phyloP scores from a whole-genome alignment of 1,140 invertebrate genomes.

The Diploscapter pachys region DNA sequence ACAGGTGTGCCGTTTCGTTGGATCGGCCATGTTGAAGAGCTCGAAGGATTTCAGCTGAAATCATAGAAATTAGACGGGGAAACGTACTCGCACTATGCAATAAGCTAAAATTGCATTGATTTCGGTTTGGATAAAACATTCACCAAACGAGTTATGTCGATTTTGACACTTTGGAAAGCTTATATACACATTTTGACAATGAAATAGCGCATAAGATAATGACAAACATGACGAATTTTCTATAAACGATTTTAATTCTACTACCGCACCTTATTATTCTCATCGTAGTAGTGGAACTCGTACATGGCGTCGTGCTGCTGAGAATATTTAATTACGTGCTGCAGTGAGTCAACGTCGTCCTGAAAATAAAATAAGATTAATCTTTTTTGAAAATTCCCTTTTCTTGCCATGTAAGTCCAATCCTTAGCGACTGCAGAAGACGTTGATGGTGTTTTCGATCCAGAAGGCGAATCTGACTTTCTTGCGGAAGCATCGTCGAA shows the following conservation, averaged over 20 bases:
- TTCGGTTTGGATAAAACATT: too few relatives aligned
- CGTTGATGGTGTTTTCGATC: neutral
- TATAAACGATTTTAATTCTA: neutral
- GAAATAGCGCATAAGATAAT: conserved; percentile 13
- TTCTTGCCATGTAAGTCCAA: conserved; percentile 7
- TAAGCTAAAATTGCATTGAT: too few relatives aligned
- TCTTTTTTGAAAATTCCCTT: conserved; percentile 2
- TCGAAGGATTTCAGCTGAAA: conserved; percentile 5
- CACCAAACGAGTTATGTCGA: conserved; percentile 2
- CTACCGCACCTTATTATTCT: conserved; percentile 37
- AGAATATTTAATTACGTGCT: conserved; percentile 43
- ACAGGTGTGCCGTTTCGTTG: conserved; percentile 12
- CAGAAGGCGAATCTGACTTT: neutral
- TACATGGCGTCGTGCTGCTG: conserved; percentile 49
- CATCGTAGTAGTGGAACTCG: conserved; percentile 47
- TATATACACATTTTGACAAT: neutral
- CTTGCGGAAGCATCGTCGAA: neutral
- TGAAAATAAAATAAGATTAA: neutral
- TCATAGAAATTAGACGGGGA: neutral
- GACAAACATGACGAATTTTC: neutral
- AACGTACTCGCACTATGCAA: too few relatives aligned
- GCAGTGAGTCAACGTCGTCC: conserved; percentile 43
- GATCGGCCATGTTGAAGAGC: conserved; percentile 19
- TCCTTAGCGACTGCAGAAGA: neutral
- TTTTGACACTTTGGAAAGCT: conserved; percentile 24